phyloP scores from a whole-genome alignment of 2,113 vertebrate species.

The Cygnus buccinator region DNA sequence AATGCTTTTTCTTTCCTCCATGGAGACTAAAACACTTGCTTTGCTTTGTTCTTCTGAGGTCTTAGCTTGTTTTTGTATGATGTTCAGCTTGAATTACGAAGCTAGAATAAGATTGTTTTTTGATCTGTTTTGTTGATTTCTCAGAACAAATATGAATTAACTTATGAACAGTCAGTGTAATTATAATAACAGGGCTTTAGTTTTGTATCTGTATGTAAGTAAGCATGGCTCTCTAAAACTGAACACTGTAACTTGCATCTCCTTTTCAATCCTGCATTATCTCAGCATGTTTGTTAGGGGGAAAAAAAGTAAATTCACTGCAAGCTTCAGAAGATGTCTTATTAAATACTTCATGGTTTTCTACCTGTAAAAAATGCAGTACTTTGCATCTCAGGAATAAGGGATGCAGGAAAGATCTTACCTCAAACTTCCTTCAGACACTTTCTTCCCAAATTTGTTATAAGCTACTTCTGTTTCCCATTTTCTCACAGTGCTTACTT shows the following conservation, averaged over 20 bases:
- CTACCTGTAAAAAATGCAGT: background rate
- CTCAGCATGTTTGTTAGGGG: background rate
- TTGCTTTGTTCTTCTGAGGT: background rate
- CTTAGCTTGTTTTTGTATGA: background rate
- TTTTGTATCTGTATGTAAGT: background rate
- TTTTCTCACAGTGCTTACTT: background rate
- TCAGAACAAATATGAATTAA: background rate
- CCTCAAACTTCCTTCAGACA: background rate
- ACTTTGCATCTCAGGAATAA: background rate
- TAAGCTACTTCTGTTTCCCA: background rate
- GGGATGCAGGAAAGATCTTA: background rate
- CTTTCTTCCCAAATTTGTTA: background rate
- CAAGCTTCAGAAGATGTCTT: background rate
- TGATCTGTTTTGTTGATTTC: background rate
- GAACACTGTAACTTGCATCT: background rate
- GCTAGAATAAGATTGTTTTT: background rate
- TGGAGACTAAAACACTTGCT: background rate
- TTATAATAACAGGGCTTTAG: background rate
- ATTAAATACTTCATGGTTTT: background rate
- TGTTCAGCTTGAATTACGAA: background rate
- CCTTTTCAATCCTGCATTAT: background rate
- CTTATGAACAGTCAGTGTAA: background rate
- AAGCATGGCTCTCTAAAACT: background rate
- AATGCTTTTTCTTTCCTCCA: fast-evolving
- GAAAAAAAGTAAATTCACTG: background rate